Base-by-base conservation (phyloP, 2,888 invertebrate genomes). In the Nowickia ferox region DNA sequence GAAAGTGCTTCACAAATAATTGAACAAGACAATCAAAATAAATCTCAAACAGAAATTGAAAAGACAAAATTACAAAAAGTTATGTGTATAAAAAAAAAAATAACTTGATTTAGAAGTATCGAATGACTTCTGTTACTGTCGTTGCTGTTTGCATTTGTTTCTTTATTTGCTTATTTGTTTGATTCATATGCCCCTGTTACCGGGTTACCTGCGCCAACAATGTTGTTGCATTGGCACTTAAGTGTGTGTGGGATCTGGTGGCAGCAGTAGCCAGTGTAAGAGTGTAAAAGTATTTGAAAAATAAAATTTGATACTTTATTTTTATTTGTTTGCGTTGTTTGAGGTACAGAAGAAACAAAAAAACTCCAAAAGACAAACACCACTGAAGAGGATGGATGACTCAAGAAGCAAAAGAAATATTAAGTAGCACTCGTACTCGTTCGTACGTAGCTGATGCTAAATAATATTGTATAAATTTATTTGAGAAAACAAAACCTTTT, bases 61-160 rank as follows among this genome's bases (percentile, higher is more conserved):
- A 88, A 10, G 0, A 55, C 30, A 59, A 55, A 2, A 77, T 44
- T n/a, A 71, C 46, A 71, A 44, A 68, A 65, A 77, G 22, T 48
- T n/a, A 53, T 44, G 51, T 55, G 3, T 2, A 30, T 30, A 6
- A 6, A 30, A 84, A 57, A 71, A 79, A 46, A 61, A 75, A 71
- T 71, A 65, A 83, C 51, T 72, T 53, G 22, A 15, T 61, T 42
- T 86, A 75, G 88, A 86, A 79, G 88, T 91, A 91, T 91, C 91
- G 87, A 89, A 90, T 91, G 89, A 89, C 91, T 90, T 89, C 88
- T 89, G 89, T 90, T 65, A 88, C 63, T 80, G 71, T 65, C 69
- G 55, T 61, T 69, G 66, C n/a, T 69, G 59, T 42, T 53, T 61
- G 15, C 13, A 44, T 53, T 44, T 30, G 68, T 38, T 19, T 10